Conservation (phyloP, 2,888 invertebrate genomes). For the Pemphredon lugubris region DNA sequence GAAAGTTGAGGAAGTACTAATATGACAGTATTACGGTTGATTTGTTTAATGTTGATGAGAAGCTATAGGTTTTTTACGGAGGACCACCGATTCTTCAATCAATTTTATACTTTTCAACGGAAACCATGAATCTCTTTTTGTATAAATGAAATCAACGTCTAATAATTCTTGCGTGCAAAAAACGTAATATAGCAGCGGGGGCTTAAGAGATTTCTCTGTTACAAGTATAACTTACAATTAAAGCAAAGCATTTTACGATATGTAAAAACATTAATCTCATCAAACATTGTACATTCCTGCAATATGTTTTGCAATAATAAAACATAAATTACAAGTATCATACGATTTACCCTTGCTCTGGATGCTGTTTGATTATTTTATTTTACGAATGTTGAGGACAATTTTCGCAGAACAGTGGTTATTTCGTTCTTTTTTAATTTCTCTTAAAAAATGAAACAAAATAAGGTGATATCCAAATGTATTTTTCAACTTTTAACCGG, state of each 20-base stretch:
- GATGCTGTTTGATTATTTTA: background rate
- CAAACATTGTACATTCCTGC: slow-evolving; percentile 46
- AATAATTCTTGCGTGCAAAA: slow-evolving; percentile 1
- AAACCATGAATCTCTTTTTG: background rate
- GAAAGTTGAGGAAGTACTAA: background rate
- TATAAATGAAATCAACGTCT: too few species aligned
- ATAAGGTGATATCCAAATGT: too few species aligned
- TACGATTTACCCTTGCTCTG: slow-evolving; percentile 1
- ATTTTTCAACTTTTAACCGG: too few species aligned
- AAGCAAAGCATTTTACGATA: slow-evolving; percentile 13
- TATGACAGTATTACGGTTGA: slow-evolving; percentile 27
- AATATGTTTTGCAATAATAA: slow-evolving; percentile 45
- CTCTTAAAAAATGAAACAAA: too few species aligned
- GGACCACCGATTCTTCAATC: background rate
- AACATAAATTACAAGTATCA: slow-evolving; percentile 20
- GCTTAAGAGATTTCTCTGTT: background rate
- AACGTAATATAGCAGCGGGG: background rate
- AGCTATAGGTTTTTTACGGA: background rate
- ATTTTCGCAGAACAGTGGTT: too few species aligned
- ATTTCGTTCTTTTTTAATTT: too few species aligned
- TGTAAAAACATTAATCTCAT: slow-evolving; percentile 28
- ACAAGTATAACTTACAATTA: background rate
- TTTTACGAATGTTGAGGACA: slow-evolving; percentile 5
- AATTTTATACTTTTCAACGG: too few species aligned
- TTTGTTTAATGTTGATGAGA: slow-evolving; percentile 3